Base-by-base conservation (phyloP, 2,888 invertebrate species). In the Pachycephus smyrnensis region DNA sequence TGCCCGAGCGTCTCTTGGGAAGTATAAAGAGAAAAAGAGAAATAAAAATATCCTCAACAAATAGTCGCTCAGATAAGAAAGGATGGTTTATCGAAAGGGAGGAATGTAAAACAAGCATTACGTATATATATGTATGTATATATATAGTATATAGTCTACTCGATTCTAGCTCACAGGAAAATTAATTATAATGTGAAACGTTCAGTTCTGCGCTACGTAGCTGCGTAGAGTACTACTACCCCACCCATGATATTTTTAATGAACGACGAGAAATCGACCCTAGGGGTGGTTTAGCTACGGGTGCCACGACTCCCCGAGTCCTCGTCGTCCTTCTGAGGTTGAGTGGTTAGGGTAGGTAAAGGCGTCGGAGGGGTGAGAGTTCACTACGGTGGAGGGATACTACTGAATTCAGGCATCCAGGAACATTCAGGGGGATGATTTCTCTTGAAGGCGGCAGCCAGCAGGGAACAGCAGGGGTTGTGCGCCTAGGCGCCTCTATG, bases 301-400 rank as follows among this genome's bases (percentile, higher is more conserved):
- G 71, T 71, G 71, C 71, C 71, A 71, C 71, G 71, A 71, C 71
- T 71, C 71, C 71, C 71, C 32, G 71, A 71, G 71, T 71, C 71
- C 32, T 55, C 23, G 55, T 55, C 55, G 55, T 55, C 55, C 55
- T 55, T 55, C 23, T 71, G 71, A 71, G 71, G 71, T 71, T 71
- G 71, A 33, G 9, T 55, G 71, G 71, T 71, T 71, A 71, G 71
- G 71, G 71, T 71, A 33, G 71, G 32, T 33, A 33, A 33, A 33
- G 71, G 31, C 32, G 71, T 71, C 23, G 15, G 71, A 12, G 31
- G 71, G 71, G 71, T 55, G 71, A 71, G 71, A 33, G n/a, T 33
- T 71, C 71, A 9, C 23, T 55, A 9, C 55, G 55, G 23, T 9
- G 9, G 9, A 55, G 55, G 55, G 23, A 23, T 55, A 55, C 55